These are phyloP conservation scores for Takifugu rubripes DNA, from an alignment of 2,797 vertebrate species.

Conservation along the genomic window DNA sequence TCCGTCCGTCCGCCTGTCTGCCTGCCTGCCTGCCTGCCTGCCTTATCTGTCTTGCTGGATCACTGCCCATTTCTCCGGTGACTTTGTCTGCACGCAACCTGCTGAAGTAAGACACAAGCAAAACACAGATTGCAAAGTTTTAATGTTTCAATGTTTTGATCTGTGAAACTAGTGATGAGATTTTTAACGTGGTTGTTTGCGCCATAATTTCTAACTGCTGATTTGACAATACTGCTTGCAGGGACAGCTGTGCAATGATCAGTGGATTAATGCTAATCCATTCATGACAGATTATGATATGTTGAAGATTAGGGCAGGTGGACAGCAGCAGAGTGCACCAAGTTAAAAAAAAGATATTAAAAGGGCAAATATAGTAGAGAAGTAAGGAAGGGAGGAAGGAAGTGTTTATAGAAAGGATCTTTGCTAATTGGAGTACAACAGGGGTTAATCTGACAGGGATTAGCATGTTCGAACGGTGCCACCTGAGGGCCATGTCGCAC, in stretches of 20 bases:
- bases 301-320: slow-evolving; percentile 20
- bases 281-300: slow-evolving; percentile 31
- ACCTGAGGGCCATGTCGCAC: slow-evolving; percentile 25
- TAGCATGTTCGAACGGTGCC: slow-evolving; percentile 47
- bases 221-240: slow-evolving; percentile 11
- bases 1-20: slow-evolving; percentile 4
- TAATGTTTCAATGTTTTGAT: too few relatives aligned
- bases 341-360: background rate
- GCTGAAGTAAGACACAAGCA: background rate
- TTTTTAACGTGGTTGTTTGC: too few relatives aligned
- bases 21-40: slow-evolving; percentile 3
- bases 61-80: background rate
- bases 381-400: slow-evolving; percentile 5
- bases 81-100: slow-evolving; percentile 1
- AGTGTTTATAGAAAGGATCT: slow-evolving; percentile 8
- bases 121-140: background rate
- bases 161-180: too few relatives aligned
- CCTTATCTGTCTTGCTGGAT: slow-evolving; percentile 38
- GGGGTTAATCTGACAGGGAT: slow-evolving; percentile 57
- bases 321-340: background rate
- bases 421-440: slow-evolving; percentile 25
- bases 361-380: background rate
- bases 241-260: slow-evolving; percentile 24
- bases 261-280: slow-evolving; percentile 30
- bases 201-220: slow-evolving; percentile 17